Conservation (phyloP, 2,888 invertebrate species). For the Eupithecia inturbata region DNA sequence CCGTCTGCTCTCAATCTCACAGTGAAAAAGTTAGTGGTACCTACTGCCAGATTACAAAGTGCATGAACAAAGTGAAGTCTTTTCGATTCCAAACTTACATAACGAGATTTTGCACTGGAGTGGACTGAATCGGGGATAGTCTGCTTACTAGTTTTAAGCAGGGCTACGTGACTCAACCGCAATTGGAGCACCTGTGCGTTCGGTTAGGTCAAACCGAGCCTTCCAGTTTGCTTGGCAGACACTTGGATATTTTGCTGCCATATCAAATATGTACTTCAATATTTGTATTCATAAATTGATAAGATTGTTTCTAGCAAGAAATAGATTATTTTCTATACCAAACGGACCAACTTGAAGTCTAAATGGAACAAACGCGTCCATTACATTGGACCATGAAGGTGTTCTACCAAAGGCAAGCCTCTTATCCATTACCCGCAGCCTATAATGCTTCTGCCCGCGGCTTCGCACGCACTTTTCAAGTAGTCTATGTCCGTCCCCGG, state of each 20-base stretch:
- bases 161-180: constrained; percentile 25
- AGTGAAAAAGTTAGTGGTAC: neutral
- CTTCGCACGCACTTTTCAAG: no score
- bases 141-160: constrained; percentile 14
- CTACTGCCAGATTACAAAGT: constrained; percentile 11
- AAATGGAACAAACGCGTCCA: neutral
- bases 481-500: no score
- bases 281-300: neutral
- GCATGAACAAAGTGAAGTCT: constrained; percentile 17
- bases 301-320: neutral
- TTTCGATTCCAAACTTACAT: constrained; percentile 23
- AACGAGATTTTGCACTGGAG: constrained; percentile 31
- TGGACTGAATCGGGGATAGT: constrained; percentile 35
- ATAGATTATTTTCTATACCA: neutral
- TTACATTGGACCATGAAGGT: neutral
- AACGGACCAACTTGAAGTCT: neutral
- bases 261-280: neutral
- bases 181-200: constrained; percentile 21
- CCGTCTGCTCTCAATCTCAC: neutral
- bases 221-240: neutral
- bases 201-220: constrained; percentile 3
- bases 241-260: neutral
- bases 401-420: neutral
- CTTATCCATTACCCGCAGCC: neutral
- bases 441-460: no score